Evolutionary conservation across 2,113 vertebrate species (phyloP), one percentile per base, ranked within the genome.

Genomic region (Petaurus breviceps): DNA sequence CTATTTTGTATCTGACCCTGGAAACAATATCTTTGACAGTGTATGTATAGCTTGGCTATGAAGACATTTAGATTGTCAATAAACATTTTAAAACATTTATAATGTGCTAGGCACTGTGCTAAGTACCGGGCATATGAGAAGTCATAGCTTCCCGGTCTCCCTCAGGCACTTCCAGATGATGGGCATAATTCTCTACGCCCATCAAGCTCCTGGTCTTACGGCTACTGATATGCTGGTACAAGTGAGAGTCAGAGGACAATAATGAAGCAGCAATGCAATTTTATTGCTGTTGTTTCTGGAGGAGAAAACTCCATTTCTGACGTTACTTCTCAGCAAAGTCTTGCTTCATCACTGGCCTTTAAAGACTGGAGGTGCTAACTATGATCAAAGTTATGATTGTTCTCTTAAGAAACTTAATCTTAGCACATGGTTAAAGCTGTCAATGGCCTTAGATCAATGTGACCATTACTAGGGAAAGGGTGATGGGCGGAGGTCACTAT

Each of bases 181-280:
- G 54, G 7, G 24, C 7, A 25, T 55, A 55, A 25, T 55, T 19
- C 54, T 55, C 54, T 26, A 55, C 22, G 52, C 52, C 52, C 23
- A 6, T 22, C 26, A 57, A 26, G 25, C 55, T 57, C 25, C 23
- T 26, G 8, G 8, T 57, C 25, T 57, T 57, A 57, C 25, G 26
- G 55, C 25, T 26, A 26, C 55, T 57, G 26, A 57, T 57, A 28
- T 28, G 8, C 8, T 57, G 24, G 14, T 19, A 52, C 3, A 52
- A 52, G 14, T 93, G 26, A 51, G 37, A 95, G 49, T 90, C 26
- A 95, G 92, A 92, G 47, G 91, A 92, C 55, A 6, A 95, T 1
- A 47, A 37, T 31, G 25, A 90, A 12, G n/a, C 23, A 51, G 23
- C 8, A 28, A 43, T 93, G 50, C 51, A 94, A 92, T 26, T 94